Base-by-base conservation (phyloP, 2,888 invertebrate genomes). In the Auanema freiburgensis region DNA sequence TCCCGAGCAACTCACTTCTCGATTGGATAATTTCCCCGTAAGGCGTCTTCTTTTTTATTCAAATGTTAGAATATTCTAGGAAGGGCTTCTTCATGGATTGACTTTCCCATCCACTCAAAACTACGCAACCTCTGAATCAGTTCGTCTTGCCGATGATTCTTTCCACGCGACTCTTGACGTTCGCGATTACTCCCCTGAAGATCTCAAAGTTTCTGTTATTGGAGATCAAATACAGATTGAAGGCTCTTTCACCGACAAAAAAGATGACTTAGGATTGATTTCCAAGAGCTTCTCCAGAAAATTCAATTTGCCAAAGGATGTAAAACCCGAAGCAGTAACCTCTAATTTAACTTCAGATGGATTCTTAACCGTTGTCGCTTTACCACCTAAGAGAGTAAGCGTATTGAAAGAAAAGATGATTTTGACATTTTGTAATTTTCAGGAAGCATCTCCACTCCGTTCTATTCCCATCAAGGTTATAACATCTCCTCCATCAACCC, bases 171-270 rank as follows among this genome's bases (percentile, higher is more conserved):
- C 70, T n/a, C 52, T 80, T 49, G 79, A 80, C 63, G 78, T 80
- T 42, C 65, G 69, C 41, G 76, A 69, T 23, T 80, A 71, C 62
- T 72, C 76, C 25, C 75, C 80, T 1, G 80, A 80, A 41, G 77
- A 79, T 55, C 61, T 80, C 55, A 81, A 79, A 65, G 80, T 80
- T 4, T 78, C 80, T 21, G 80, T 80, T 24, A 69, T 79, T 57
- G 79, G 78, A 23, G 61, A 67, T 21, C 66, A 69, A 24, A 77
- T 80, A 43, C 74, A 79, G 10, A 66, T 80, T 23, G 80, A 80
- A 56, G 80, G 72, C 23, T 72, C 73, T 23, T 79, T 79, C 23
- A 71, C 72, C 16, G 80, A 81, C 61, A 80, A 79, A 42, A 65
- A 66, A 18, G 80, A 80, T 60, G 69, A 78, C 2, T 70, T 79